Percentiles rank a stretch among this genome's conserved stretches.
These are phyloP conservation scores for Drosophila macrospina DNA, from an alignment of 2,888 invertebrate genomes.

Conservation along the genomic window DNA sequence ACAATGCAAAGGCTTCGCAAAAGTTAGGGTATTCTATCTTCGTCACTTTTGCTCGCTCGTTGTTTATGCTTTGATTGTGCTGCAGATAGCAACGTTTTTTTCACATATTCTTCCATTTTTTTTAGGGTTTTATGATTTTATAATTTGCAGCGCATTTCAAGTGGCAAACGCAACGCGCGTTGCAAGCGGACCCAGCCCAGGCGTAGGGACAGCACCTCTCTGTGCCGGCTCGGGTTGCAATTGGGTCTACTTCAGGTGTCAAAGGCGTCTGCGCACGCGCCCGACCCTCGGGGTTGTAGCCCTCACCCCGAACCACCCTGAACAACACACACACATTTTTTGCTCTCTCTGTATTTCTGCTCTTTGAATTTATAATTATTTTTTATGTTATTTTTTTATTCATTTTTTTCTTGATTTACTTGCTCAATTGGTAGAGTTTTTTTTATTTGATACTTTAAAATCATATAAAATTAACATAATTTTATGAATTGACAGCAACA, in stretches of 20 bases:
- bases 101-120: constrained; percentile 24
- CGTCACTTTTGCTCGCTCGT: background rate
- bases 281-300: constrained; percentile 29
- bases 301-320: constrained; percentile 29
- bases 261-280: constrained; percentile 74
- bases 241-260: constrained; percentile 69
- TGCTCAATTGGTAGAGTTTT: constrained; percentile 59
- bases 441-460: constrained; percentile 56
- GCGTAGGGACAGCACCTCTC: background rate
- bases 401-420: constrained; percentile 46
- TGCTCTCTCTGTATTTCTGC: constrained; percentile 16
- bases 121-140: constrained; percentile 70
- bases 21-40: background rate
- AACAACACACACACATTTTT: constrained; percentile 52
- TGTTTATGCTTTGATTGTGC: constrained; percentile 29
- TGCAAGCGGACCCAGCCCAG: constrained; percentile 7
- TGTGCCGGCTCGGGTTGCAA: constrained; percentile 37
- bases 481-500: constrained; percentile 73
- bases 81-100: constrained; percentile 39
- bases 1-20: too few species aligned
- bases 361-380: constrained; percentile 66
- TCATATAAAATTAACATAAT: constrained; percentile 69
- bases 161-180: constrained; percentile 47
- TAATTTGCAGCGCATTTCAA: constrained; percentile 71
- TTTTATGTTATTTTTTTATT: constrained; percentile 25